Evolutionary conservation across 2,888 invertebrate species (phyloP), one percentile per base, ranked within the genome.

Genomic region (Hydrotaea cyrtoneurina): DNA sequence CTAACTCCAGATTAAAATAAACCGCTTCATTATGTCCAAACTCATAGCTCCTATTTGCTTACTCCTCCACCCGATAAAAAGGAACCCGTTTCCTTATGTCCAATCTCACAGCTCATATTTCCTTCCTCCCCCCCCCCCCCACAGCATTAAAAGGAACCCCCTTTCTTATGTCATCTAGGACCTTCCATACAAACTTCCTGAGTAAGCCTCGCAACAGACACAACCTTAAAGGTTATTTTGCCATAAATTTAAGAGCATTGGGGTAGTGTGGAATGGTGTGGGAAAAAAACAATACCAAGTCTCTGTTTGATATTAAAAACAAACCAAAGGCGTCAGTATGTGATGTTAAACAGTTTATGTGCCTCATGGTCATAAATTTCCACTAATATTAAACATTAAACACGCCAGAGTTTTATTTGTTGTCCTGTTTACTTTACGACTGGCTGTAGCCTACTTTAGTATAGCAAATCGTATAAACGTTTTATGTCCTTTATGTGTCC

Each of bases 381-480:
- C 13, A 62, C 39, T 17, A 21, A 62, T 19, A 76, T 76, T 39
- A 76, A 76, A 57, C 75, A 80, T 76, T 71, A 76, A 76, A 17
- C 62, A 62, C 76, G 62, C 43, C 39, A 57, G 21, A 39, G 43
- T 31, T 39, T 55, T 55, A 55, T 21, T 55, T 19, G 19, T 17
- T 55, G 26, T 26, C 15, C 26, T 55, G 11, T 19, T 21, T 55
- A 3, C 55, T 23, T 59, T 11, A 50, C 15, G 59, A 50, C 15
- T 55, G 17, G 3, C 23, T 59, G 57, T 57, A 17, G 1, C 53
- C 53, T 13, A 8, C 10, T 53, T 53, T 17, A 17, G 2, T 53
- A 19, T 4, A 39, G 19, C 53, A 55, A 21, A 19, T 55, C 23
- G 11, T 55, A 55, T 55, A 21, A 55, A 55, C 10, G 21, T 11